These are phyloP conservation scores for Drosophila crucigera DNA, from an alignment of 2,888 invertebrate species.

Conservation along the genomic window DNA sequence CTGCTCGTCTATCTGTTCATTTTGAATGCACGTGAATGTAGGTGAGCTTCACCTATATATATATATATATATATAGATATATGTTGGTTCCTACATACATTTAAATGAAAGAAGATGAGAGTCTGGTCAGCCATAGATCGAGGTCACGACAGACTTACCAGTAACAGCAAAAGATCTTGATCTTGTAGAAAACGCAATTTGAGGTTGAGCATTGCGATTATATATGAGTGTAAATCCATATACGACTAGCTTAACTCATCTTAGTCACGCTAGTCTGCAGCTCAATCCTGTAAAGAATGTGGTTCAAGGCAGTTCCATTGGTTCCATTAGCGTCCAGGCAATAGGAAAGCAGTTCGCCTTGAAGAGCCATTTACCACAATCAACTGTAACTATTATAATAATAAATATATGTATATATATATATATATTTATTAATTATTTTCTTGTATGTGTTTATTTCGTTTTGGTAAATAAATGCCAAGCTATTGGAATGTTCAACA, in stretches of 20 bases:
- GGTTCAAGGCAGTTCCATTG: neutral
- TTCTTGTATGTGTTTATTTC: neutral
- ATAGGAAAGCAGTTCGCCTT: neutral
- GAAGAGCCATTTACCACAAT: neutral
- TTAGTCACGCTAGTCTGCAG: neutral
- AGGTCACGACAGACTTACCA: constrained; percentile 25
- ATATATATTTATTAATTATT: no score
- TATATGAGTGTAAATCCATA: neutral
- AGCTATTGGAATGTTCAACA: neutral
- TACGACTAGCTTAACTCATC: neutral
- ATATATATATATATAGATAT: neutral
- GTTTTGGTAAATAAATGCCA: neutral
- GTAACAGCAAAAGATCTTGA: constrained; percentile 15
- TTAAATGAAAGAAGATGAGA: constrained; percentile 38
- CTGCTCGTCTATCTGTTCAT: constrained; percentile 11
- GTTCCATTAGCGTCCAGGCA: neutral
- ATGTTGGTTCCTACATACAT: constrained; percentile 8
- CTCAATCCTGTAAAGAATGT: neutral
- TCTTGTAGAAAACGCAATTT: constrained; percentile 14
- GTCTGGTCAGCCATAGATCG: constrained; percentile 17
- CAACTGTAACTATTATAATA: neutral
- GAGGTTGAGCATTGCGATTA: constrained; percentile 28
- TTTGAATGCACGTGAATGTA: constrained; percentile 45
- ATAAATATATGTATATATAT: neutral
- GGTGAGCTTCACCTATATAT: constrained; percentile 40